Base-by-base conservation (phyloP, 2,888 invertebrate species). In the Apodemia zela region DNA sequence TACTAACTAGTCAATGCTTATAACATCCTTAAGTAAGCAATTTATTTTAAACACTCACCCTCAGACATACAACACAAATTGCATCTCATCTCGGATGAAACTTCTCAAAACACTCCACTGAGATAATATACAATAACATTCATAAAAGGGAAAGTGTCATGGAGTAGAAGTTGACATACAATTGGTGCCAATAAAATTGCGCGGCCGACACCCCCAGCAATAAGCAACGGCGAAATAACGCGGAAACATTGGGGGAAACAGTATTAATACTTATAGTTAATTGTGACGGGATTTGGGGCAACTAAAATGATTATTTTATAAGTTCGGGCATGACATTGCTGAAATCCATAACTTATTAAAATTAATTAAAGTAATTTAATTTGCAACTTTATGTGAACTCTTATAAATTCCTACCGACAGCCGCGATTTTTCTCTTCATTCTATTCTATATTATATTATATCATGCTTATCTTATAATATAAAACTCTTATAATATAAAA, bases 251-350 rank as follows among this genome's bases (percentile, higher is more conserved):
- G 81, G 86, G 87, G 89, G 88, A 87, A 87, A 87, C 87, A 84
- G 87, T 88, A 89, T 89, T 90, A 90, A 89, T 89, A 89, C 89
- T 89, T 87, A 87, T 87, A 82, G 89, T 89, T 89, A 90, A 90
- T 89, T 88, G 89, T 87, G 74, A 73, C 83, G 75, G 80, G 77
- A 76, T 67, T 72, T 67, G 69, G 72, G 73, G 72, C 62, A 69
- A 65, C 72, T 85, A 87, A 85, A 78, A 86, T 82, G 80, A 67
- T 67, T 76, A 78, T 73, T 63, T 25, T 59, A 61, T 61, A 63
- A 29, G 61, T 11, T 45, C 21, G 15, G 54, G 6, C 29, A 6
- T 29, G 29, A 29, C 29, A 6, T 29, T 29, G 29, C 29, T 29
- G 6, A 29, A 29, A 29, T 29, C 29, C 29, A 29, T 29, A 6